Base-by-base conservation (phyloP, 2,797 vertebrate species). In the Darevskia mixta region DNA sequence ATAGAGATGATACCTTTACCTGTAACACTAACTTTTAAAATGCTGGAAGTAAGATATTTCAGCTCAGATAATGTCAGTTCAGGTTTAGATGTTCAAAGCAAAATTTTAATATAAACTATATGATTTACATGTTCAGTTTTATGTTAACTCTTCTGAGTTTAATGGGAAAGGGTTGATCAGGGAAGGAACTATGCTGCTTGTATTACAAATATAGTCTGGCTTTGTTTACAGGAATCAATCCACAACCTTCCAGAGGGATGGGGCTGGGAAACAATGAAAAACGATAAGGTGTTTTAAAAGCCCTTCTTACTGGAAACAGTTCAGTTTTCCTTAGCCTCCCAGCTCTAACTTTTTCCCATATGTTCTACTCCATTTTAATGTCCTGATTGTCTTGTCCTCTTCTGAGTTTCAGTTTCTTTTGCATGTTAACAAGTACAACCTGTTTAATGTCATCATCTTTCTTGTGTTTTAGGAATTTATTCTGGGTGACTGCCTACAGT, bases 391-490 rank as follows among this genome's bases (percentile, higher is more conserved):
- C 78, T 84, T 71, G 72, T 18, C n/a, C 49, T 67, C 38, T 76
- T 87, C 38, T 55, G 4, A 43, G 15, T 86, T 89, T 89, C 1
- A 89, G 66, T 6, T 89, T 35, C 77, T 18, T 8, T 11, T 32
- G 41, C 73, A 85, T 91, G 89, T 90, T 94, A 90, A 90, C 58
- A 92, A 82, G 83, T 18, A 67, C 64, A n/a, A 66, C 17, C 55
- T 82, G 66, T 27, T 89, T 49, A 76, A 83, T 41, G 71, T 82
- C 69, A 27, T 3, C 35, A 84, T 67, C 76, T 79, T 79, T 83
- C 15, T 92, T 82, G 17, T 78, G 71, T 86, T 85, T 81, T 75
- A 81, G 87, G 69, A 45, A 3, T 41, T 67, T 45, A 61, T 71
- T 75, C 66, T 35, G 89, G 67, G 82, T 82, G 81, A 79, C 2